Base-by-base conservation (phyloP, 2,113 vertebrate genomes). In the Anarhynchus alexandrinus region DNA sequence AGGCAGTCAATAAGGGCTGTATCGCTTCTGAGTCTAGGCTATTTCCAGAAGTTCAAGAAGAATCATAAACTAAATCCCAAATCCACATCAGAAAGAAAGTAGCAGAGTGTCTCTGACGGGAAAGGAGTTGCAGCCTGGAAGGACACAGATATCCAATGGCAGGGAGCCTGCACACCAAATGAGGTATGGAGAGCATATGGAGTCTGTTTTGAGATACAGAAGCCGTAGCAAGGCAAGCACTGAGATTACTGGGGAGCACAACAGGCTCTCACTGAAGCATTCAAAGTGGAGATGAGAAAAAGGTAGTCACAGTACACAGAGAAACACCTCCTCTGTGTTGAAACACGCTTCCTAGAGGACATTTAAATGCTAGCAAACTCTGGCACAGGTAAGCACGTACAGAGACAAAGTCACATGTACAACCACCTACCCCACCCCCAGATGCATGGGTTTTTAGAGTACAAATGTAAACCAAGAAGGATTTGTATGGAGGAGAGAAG, bases 401-500 rank as follows among this genome's bases (percentile, higher is more conserved):
- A 73, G 13, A 66, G 61, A 34, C 9, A 65, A 64, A 65, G 22
- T 16, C 64, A 78, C 36, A 38, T 2, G 2, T 32, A 54, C 18
- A 66, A 21, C 36, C 57, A 61, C 11, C 11, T 29, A 55, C 9
- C 3, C 4, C 29, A 20, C 5, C 3, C 7, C 10, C 10, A 54
- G 36, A 40, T 9, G 9, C 17, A 8, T 27, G 34, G 0, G 0
- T 19, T 83, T 83, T 52, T 36, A 21, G 5, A 40, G 14, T 16
- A 62, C 4, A 62, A 45, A 49, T 38, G n/a, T 65, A 42, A 67
- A 79, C 9, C 6, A 38, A 49, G 36, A 81, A 74, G 32, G 22
- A 51, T 62, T 73, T 74, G 8, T 55, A 40, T 30, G 29, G 23
- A 81, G 9, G 61, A 89, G 27, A 43, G 23, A 67, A 83, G 74